Conservation (phyloP, 2,797 vertebrate species). For the Mormyrops boulengeri region DNA sequence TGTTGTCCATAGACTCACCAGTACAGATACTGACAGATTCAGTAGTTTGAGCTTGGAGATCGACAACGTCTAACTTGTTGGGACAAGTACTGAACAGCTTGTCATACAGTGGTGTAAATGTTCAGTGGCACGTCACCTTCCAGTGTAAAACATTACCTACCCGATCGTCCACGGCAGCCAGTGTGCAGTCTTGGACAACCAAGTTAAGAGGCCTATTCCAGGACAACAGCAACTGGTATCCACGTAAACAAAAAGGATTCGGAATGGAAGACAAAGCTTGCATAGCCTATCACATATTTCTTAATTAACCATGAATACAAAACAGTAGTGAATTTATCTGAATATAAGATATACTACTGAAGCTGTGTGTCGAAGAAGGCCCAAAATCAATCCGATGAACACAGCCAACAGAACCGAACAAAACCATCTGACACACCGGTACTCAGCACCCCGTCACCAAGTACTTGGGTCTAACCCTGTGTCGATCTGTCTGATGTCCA, state of each 20-base stretch:
- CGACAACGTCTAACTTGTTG: constrained; percentile 18
- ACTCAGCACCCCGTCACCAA: background rate
- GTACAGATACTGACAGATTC: constrained; percentile 20
- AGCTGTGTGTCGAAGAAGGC: background rate
- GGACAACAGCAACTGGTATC: constrained; percentile 12
- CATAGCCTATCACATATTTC: background rate
- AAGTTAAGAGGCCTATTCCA: constrained; percentile 9
- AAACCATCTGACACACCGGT: background rate
- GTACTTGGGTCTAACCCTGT: background rate
- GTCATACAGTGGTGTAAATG: constrained; percentile 35
- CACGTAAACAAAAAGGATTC: constrained; percentile 11
- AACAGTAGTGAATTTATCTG: constrained; percentile 13
- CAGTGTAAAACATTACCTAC: background rate
- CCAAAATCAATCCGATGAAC: background rate
- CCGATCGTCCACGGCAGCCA: background rate
- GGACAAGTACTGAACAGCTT: constrained; percentile 34
- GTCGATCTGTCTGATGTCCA: background rate
- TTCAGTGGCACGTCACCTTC: constrained; percentile 12
- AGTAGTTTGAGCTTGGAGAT: background rate
- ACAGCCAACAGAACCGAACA: background rate
- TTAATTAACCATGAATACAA: background rate
- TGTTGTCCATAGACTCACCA: background rate
- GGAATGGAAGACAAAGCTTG: constrained; percentile 1
- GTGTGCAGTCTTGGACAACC: background rate
- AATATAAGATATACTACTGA: background rate